phyloP scores from a whole-genome alignment of 2,888 invertebrate genomes.

The Drosophila anomalata region DNA sequence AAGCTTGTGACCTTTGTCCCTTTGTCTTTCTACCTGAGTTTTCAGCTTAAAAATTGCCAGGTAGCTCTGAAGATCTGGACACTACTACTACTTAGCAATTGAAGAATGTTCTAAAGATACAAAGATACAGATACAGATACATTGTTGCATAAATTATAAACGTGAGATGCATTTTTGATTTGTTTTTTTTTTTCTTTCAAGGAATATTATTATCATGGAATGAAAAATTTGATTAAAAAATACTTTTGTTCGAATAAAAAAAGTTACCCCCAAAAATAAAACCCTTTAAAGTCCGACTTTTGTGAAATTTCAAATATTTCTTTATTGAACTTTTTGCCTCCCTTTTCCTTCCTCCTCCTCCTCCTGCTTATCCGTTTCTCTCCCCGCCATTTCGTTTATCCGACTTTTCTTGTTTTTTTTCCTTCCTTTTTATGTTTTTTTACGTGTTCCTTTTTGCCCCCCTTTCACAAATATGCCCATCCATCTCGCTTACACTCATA shows the following conservation, averaged over 20 bases:
- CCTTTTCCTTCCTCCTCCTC: neutral
- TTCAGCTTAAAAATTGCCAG: neutral
- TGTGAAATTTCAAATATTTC: slow-evolving; percentile 1
- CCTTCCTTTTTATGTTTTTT: neutral
- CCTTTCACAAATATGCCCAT: neutral
- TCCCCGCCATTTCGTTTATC: neutral
- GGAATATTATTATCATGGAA: neutral
- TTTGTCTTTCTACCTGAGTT: neutral
- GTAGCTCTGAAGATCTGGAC: neutral
- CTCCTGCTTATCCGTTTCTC: too few species aligned
- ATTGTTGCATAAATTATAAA: neutral
- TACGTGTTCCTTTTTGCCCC: neutral
- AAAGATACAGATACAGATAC: neutral
- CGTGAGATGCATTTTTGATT: too few species aligned
- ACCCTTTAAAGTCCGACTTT: neutral
- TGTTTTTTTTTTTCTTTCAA: neutral
- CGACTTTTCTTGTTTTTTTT: neutral
- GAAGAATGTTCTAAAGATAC: neutral
- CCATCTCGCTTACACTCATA: neutral
- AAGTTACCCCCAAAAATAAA: neutral
- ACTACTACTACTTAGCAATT: neutral
- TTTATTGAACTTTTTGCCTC: neutral
- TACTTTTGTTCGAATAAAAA: neutral
- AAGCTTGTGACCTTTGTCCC: slow-evolving; percentile 2
- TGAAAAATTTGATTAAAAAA: neutral